Percentiles rank a stretch among this genome's conserved stretches.
Conservation (phyloP, 2,113 vertebrate species). For the Calcarius ornatus region DNA sequence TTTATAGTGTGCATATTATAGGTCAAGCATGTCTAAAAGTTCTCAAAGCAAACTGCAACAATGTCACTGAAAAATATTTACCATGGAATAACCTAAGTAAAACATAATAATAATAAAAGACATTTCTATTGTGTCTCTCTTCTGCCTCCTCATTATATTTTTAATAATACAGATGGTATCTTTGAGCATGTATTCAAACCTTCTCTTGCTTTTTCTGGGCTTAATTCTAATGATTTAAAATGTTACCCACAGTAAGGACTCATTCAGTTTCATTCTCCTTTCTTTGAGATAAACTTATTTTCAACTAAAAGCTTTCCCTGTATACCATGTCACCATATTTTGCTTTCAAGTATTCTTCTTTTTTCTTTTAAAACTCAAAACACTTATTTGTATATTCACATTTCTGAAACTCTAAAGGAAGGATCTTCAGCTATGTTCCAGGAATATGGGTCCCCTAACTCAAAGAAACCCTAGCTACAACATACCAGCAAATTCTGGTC, state of each 20-base stretch:
- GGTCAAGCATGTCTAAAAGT: constrained; percentile 48
- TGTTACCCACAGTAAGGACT: neutral
- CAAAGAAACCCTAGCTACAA: neutral
- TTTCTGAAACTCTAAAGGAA: neutral
- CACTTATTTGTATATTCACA: neutral
- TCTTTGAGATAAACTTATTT: neutral
- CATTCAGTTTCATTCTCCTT: neutral
- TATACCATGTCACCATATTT: neutral
- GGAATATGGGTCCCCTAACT: neutral
- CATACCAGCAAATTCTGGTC: neutral
- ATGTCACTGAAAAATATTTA: constrained; percentile 34
- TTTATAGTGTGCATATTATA: constrained; percentile 44
- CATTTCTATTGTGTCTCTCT: neutral
- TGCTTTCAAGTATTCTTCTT: neutral
- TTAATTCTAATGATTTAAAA: neutral
- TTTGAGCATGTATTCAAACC: neutral
- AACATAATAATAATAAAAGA: constrained; percentile 4
- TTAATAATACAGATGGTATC: neutral
- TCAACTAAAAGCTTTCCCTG: neutral
- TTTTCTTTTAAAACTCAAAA: neutral
- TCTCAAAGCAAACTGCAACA: constrained; percentile 43
- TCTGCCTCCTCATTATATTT: neutral
- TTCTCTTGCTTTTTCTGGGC: neutral
- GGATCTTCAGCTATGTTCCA: neutral
- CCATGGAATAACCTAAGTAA: neutral